These are phyloP conservation scores for Noctua janthe DNA, from an alignment of 2,888 invertebrate genomes.

Conservation along the genomic window DNA sequence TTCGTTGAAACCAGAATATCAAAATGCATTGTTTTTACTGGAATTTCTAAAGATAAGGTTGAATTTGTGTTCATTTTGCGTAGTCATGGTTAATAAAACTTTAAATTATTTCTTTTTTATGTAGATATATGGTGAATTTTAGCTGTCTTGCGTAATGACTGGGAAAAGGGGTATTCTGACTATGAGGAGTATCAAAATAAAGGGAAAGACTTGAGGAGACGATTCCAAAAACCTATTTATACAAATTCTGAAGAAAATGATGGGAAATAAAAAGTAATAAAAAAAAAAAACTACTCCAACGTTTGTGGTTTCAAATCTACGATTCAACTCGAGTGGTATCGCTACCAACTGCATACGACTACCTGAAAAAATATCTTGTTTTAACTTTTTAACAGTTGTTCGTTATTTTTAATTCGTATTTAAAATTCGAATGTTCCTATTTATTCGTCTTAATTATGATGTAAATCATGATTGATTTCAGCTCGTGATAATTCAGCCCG, in stretches of 20 bases:
- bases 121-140: no score
- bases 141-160: no score
- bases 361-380: no score
- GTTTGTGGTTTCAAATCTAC: no score
- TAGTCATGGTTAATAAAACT: no score
- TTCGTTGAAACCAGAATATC: background rate
- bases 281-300: no score
- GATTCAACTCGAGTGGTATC: no score
- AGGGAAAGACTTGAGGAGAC: background rate
- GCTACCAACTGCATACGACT: no score
- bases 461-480: slow-evolving; percentile 23
- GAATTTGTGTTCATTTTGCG: background rate
- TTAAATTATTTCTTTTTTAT: no score
- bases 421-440: background rate
- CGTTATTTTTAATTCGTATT: background rate
- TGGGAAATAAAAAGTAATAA: background rate
- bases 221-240: background rate
- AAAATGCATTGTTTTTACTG: slow-evolving; percentile 4
- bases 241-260: background rate
- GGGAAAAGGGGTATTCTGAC: background rate
- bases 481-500: slow-evolving; percentile 15
- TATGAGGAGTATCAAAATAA: background rate
- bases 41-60: background rate
- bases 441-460: background rate
- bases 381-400: background rate